These are phyloP conservation scores for Ganaspis brasiliensis DNA, from an alignment of 2,888 invertebrate genomes.

Conservation along the genomic window DNA sequence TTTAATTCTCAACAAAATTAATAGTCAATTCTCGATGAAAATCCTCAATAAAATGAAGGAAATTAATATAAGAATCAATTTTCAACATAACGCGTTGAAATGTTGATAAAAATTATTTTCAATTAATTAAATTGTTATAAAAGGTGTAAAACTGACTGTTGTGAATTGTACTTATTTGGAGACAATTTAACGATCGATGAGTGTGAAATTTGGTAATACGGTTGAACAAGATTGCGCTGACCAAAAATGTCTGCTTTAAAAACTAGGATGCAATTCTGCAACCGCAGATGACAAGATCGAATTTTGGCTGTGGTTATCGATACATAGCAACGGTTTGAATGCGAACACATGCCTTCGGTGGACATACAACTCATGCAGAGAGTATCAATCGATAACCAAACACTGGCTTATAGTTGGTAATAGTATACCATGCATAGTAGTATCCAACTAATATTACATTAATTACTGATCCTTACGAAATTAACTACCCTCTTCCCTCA, in stretches of 20 bases:
- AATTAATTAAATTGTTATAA: too few species aligned
- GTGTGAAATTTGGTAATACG: slow-evolving; percentile 12
- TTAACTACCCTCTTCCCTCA: slow-evolving; percentile 47
- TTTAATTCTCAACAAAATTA: too few species aligned
- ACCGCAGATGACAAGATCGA: slow-evolving; percentile 36
- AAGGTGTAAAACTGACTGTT: too few species aligned
- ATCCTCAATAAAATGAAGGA: too few species aligned
- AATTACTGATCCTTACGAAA: slow-evolving; percentile 51
- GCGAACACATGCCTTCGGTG: background rate
- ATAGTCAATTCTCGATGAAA: background rate
- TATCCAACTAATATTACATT: slow-evolving; percentile 54
- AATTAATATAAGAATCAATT: too few species aligned
- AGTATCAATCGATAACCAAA: slow-evolving; percentile 22
- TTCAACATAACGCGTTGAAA: background rate
- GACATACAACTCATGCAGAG: background rate
- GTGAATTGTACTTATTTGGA: too few species aligned
- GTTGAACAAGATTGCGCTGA: background rate
- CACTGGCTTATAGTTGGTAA: slow-evolving; percentile 23
- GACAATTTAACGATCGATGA: background rate
- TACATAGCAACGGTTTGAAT: slow-evolving; percentile 27
- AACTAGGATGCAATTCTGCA: slow-evolving; percentile 11
- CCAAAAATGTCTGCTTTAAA: slow-evolving; percentile 3
- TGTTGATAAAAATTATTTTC: too few species aligned
- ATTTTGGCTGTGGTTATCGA: slow-evolving; percentile 33
- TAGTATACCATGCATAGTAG: slow-evolving; percentile 48